Conservation (phyloP, 2,888 invertebrate genomes). For the Vanessa cardui region DNA sequence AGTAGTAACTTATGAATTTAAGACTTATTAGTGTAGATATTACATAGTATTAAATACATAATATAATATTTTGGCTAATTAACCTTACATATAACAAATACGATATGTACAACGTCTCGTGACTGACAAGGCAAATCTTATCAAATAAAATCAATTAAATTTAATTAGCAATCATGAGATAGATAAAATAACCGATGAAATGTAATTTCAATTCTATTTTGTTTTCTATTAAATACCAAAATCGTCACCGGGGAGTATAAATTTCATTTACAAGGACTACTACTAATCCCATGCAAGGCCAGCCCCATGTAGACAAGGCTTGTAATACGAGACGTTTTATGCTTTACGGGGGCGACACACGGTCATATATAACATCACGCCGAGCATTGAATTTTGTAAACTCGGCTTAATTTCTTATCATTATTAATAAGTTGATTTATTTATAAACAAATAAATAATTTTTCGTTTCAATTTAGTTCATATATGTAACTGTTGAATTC, state of each 20-base stretch:
- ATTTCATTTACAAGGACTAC: conserved; percentile 60
- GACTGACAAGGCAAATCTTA: too few species aligned
- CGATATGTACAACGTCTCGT: too few species aligned
- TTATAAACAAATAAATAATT: too few species aligned
- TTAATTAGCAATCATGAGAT: neutral
- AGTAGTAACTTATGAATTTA: too few species aligned
- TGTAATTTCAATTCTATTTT: neutral
- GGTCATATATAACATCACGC: conserved; percentile 29
- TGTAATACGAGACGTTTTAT: conserved; percentile 65
- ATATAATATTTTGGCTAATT: too few species aligned
- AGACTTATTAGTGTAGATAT: too few species aligned
- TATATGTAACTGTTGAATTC: too few species aligned
- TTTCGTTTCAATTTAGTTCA: too few species aligned
- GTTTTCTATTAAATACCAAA: conserved; percentile 41
- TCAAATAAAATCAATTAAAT: too few species aligned
- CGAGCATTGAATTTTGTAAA: neutral
- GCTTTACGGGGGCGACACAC: conserved; percentile 44
- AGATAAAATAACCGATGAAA: neutral
- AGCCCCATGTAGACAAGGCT: conserved; percentile 59
- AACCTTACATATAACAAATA: too few species aligned
- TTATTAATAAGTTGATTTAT: neutral
- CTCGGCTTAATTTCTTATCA: neutral
- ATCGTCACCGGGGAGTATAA: conserved; percentile 37
- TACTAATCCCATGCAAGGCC: conserved; percentile 35
- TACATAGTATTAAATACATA: too few species aligned